A percentile compares a stretch with the other conserved stretches of the same genome.
Evolutionary conservation across 2,113 vertebrate species (phyloP).

Genomic region (sheep (Ovis aries)): DNA sequence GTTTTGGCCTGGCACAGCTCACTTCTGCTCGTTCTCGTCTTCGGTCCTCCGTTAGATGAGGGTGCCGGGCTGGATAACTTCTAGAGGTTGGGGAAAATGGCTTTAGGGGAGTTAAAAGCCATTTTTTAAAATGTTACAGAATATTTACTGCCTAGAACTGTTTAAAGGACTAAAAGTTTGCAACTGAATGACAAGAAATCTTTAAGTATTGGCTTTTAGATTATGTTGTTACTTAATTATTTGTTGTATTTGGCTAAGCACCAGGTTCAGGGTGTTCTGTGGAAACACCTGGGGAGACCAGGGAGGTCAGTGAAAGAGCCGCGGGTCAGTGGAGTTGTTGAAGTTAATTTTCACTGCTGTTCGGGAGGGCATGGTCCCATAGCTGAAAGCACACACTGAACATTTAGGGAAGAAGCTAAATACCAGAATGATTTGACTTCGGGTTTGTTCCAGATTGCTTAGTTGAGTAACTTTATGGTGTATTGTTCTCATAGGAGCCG

Average conservation of each 20-base stretch:
- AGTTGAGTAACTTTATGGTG: background rate
- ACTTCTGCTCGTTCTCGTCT: background rate
- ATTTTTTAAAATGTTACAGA: background rate
- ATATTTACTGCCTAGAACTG: background rate
- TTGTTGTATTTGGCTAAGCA: background rate
- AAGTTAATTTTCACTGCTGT: background rate
- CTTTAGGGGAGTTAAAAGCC: background rate
- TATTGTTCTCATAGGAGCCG: constrained; percentile 85
- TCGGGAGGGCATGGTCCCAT: background rate
- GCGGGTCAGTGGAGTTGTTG: background rate
- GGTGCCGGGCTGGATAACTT: background rate
- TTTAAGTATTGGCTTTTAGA: background rate
- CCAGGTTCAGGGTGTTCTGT: background rate
- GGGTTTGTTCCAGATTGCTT: background rate
- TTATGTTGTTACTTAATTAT: background rate
- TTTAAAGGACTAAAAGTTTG: background rate
- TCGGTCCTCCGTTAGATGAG: background rate
- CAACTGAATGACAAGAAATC: background rate
- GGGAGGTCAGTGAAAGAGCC: background rate
- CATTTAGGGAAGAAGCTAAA: background rate
- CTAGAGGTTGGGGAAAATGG: background rate
- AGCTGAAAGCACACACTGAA: background rate
- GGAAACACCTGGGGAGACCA: too few relatives aligned
- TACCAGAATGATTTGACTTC: background rate
- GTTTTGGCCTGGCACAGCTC: background rate